Conservation (phyloP, 1,140 invertebrate species). For the Patella vulgata region DNA sequence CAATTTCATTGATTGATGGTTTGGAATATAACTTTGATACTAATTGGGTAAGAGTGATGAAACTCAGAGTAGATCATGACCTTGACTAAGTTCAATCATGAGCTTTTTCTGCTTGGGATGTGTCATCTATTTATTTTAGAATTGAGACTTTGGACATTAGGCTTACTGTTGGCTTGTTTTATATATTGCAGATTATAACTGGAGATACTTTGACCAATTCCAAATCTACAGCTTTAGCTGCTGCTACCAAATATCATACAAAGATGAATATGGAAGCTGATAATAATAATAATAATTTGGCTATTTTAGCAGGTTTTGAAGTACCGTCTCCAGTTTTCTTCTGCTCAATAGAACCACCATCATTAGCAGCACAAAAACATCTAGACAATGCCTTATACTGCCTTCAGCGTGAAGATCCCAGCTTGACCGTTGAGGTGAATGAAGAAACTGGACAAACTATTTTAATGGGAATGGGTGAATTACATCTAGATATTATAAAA, state of each 20-base stretch:
- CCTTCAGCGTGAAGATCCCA: slow-evolving; percentile 93
- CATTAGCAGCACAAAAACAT: slow-evolving; percentile 76
- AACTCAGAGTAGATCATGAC: too few relatives aligned
- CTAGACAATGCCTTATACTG: slow-evolving; percentile 88
- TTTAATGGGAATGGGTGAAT: slow-evolving; percentile 91
- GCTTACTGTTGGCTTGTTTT: background rate
- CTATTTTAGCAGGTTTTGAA: slow-evolving; percentile 73
- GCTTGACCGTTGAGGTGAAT: slow-evolving; percentile 81
- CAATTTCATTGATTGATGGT: too few relatives aligned
- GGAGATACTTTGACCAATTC: slow-evolving; percentile 86
- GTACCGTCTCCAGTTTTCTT: slow-evolving; percentile 96
- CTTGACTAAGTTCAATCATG: too few relatives aligned
- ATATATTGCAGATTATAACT: slow-evolving; percentile 73
- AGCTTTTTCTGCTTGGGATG: slow-evolving; percentile 1
- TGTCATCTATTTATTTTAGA: background rate
- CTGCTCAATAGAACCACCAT: slow-evolving; percentile 94
- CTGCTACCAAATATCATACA: slow-evolving; percentile 36
- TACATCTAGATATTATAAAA: slow-evolving; percentile 91
- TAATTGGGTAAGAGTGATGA: too few relatives aligned
- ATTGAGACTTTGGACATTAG: background rate
- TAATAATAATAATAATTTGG: slow-evolving; percentile 19
- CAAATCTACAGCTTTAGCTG: slow-evolving; percentile 66
- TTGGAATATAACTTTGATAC: too few relatives aligned
- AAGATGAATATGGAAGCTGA: slow-evolving; percentile 32
- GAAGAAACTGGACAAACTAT: slow-evolving; percentile 77